Evolutionary conservation across 2,113 vertebrate genomes (phyloP).

Genomic region (Mus spicilegus): DNA sequence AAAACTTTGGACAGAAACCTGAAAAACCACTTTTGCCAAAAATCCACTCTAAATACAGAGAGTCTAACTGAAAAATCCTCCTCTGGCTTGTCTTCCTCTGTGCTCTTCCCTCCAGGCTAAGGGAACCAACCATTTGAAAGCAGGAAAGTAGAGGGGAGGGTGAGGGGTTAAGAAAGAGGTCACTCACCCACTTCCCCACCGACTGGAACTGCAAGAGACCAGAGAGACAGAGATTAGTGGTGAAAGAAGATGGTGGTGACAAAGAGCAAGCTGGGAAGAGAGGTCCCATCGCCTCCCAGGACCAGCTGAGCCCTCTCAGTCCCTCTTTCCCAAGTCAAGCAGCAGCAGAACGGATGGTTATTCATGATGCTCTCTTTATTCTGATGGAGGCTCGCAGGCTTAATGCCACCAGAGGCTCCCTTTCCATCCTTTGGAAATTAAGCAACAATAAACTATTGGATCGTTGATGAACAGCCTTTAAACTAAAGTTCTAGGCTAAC

Average conservation of each 20-base stretch:
- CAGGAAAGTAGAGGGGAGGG: background rate
- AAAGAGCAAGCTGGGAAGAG: background rate
- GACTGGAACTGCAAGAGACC: slow-evolving; percentile 64
- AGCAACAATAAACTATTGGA: background rate
- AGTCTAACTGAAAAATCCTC: background rate
- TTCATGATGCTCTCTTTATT: background rate
- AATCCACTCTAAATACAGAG: background rate
- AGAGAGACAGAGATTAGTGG: slow-evolving; percentile 8
- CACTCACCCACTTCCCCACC: slow-evolving; percentile 66
- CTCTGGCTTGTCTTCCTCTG: background rate
- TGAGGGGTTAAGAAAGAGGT: background rate
- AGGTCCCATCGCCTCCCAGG: background rate
- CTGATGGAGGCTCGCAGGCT: background rate
- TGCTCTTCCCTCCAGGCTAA: background rate
- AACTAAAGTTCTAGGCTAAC: background rate
- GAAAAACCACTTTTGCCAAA: slow-evolving; percentile 35
- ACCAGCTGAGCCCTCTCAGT: background rate
- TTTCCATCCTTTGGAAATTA: background rate
- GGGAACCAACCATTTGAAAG: background rate
- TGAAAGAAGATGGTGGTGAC: background rate
- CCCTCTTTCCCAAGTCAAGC: background rate
- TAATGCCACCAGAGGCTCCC: background rate
- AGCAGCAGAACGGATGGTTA: background rate
- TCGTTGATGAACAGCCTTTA: background rate
- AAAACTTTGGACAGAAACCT: slow-evolving; percentile 9